Conservation (phyloP, 2,888 invertebrate genomes). For the Platycnemis pennipes region DNA sequence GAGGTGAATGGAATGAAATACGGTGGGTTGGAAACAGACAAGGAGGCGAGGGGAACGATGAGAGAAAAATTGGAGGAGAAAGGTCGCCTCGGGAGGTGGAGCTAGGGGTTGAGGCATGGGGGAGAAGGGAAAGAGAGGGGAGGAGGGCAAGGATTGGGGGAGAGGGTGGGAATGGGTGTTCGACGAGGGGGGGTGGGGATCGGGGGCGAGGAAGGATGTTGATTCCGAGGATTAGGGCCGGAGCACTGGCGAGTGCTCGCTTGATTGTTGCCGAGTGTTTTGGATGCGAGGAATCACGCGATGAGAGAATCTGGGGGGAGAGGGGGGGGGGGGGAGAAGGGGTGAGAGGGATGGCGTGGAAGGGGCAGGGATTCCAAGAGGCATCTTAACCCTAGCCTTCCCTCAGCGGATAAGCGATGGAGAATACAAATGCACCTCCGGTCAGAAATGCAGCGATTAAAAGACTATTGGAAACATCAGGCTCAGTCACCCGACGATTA, state of each 20-base stretch:
- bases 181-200: neutral
- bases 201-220: neutral
- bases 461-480: neutral
- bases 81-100: neutral
- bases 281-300: neutral
- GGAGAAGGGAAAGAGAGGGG: neutral
- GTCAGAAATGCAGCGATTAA: neutral
- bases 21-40: neutral
- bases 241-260: neutral
- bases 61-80: neutral
- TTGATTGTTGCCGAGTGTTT: constrained; percentile 2
- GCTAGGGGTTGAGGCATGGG: neutral
- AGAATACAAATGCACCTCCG: neutral
- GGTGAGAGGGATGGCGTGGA: neutral
- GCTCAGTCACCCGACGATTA: too few relatives aligned
- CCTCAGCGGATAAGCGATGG: neutral
- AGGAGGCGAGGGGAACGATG: neutral
- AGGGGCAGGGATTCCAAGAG: neutral
- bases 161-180: neutral
- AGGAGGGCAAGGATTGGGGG: neutral
- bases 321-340: neutral
- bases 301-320: neutral
- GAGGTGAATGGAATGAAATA: too few relatives aligned
- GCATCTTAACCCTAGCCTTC: neutral
- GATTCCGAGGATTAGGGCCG: neutral